Evolutionary conservation across 2,888 invertebrate genomes (phyloP), one percentile per base, ranked within the genome.

Genomic region (Tridacna crocea): DNA sequence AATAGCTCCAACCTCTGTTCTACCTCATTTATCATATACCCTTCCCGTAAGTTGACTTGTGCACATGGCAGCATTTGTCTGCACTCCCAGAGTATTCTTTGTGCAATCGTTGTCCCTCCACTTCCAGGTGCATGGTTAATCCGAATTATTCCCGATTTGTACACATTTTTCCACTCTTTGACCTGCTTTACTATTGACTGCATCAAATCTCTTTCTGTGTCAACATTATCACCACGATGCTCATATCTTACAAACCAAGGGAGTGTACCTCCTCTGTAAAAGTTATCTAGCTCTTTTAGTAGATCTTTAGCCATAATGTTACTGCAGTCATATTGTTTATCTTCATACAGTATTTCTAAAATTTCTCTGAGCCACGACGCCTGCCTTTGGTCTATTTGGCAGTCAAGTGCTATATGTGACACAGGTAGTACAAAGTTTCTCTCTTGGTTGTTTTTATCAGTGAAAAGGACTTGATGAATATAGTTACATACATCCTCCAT

Each of bases 61-160:
- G 78, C 87, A 24, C 87, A 88, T 26, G 89, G 88, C 19, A 79
- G 27, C 47, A 26, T 72, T 17, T 63, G 48, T 3, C 75, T 82
- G 13, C 88, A 73, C 26, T 87, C 82, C 87, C 88, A 89, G 17
- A 88, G 55, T 27, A 87, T 77, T 68, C 84, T 63, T 68, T 89
- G 89, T n/a, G 87, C 84, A 48, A 88, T 60, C 19, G 88, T 89
- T 47, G 89, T 87, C n/a, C 89, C 89, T 24, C 89, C 89, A 15
- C 85, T 79, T 15, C 89, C 89, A 19, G 89, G 89, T 0, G 88
- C 84, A 73, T 89, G 89, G 15, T 74, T 77, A 4, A 89, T 46
- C 4, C 80, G 82, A 48, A 89, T 76, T 13, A 80, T 47, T 0
- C 72, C 77, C 10, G 84, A 65, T 75, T 76, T 88, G 74, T 63